Evolutionary conservation across 2,888 invertebrate species (phyloP), one percentile per base, ranked within the genome.

Genomic region (Erebia palarica): DNA sequence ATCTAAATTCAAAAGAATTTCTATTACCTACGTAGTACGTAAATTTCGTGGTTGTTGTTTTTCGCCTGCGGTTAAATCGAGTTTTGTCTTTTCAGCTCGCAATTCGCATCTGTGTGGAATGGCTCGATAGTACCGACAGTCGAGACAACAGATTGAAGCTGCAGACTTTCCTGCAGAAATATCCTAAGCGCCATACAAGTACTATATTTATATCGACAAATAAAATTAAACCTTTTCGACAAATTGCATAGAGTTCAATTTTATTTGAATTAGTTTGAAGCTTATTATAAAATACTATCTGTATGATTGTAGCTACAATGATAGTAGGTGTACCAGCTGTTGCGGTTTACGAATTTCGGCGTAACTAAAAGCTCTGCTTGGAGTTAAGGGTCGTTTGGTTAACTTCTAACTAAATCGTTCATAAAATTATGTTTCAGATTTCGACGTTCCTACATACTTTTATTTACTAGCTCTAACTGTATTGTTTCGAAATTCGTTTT

Each of bases 141-240:
- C 82, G 86, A 86, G 87, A 91, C 90, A 89, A 89, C 89, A 90
- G 89, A 91, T 92, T 91, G 91, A 88, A 91, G 85, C 83, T 80
- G 13, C 47, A 47, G 11, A 80, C 78, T 78, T 78, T 74, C 77
- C 75, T 75, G 75, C 78, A 78, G 79, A 81, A 89, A 89, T 80
- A 84, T 82, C 82, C 57, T 79, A 91, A 85, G 79, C 77, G 80
- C 83, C 82, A 72, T 61, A 74, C 78, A 78, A 79, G 82, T 81
- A 78, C 74, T 67, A 73, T 67, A 53, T 13, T 60, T 63, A 13
- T 63, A 13, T 21, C n/a, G 59, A 65, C 77, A 73, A 21, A 68
- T 72, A 72, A 84, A 85, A 82, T 72, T 65, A 51, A 68, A 75
- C 81, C 77, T 77, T 86, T 75, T 69, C 21, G 1, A 0, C 5